Evolutionary conservation across 2,113 vertebrate species (phyloP), one percentile per base, ranked within the genome.

Genomic region (Cochlearius cochlearius): DNA sequence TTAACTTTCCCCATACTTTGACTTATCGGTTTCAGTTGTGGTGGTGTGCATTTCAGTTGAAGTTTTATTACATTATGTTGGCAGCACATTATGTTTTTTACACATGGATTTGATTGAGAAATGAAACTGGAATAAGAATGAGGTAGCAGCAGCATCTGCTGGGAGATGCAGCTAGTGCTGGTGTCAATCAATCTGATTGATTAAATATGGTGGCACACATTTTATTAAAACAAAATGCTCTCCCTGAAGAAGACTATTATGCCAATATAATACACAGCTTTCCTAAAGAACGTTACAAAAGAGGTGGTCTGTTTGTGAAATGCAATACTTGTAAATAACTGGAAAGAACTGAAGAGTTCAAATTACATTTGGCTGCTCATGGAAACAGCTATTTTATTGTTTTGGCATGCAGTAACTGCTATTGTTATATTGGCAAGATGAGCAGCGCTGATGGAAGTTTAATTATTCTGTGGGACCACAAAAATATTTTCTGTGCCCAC

Each of bases 101-200:
- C 98, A 98, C 97, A 98, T 98, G 98, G 98, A 98, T 98, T 98
- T 98, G 98, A 98, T 98, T 98, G 98, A 98, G 98, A 98, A 98
- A 98, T 98, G 98, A 98, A 98, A 95, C 97, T 97, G 95, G 98
- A 98, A 98, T 98, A 97, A 98, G 98, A 98, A 98, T 98, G 98
- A 98, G 94, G 95, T 91, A 97, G 97, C 91, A 96, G 96, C 97
- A 98, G 97, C 97, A 97, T 98, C 97, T 97, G 98, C 97, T 93
- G 95, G 89, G 96, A 98, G 96, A 98, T 0, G n/a, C 95, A 95
- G 92, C 97, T 94, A 97, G 98, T 96, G 97, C 97, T 94, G 92
- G 95, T 98, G 98, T 98, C 98, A 98, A 78, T 98, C 98, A 98
- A 93, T 86, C 96, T 98, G 98, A 98, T 98, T 98, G 98, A 98